Conservation (phyloP, 2,113 vertebrate species). For the Daubentonia madagascariensis region DNA sequence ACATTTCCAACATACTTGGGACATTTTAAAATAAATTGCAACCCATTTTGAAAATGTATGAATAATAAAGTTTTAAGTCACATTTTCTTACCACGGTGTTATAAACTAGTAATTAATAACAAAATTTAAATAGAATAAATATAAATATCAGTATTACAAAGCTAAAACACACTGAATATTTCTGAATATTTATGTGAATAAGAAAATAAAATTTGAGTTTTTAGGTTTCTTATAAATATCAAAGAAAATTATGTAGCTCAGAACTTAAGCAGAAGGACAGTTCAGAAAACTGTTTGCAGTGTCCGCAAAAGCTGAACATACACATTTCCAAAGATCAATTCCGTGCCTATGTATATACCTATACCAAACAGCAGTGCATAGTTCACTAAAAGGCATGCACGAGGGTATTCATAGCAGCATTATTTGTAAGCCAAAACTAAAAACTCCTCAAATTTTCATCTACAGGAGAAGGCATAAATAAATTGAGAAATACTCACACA, state of each 20-base stretch:
- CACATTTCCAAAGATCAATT: background rate
- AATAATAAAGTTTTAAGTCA: background rate
- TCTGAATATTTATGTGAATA: background rate
- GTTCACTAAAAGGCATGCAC: background rate
- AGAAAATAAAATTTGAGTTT: background rate
- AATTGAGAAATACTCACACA: background rate
- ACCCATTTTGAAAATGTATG: background rate
- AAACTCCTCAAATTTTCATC: background rate
- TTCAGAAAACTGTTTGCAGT: background rate
- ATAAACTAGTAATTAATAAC: background rate
- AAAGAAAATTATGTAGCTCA: background rate
- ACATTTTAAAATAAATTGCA: background rate
- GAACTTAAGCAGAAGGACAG: background rate
- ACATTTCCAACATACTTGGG: background rate
- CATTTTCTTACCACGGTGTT: background rate
- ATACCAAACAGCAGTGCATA: background rate
- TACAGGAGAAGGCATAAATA: background rate
- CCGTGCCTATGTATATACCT: rapidly evolving
- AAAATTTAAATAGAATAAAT: background rate
- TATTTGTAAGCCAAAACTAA: background rate
- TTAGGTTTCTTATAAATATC: background rate
- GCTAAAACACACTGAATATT: background rate
- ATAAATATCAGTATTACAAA: background rate
- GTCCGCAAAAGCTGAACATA: background rate
- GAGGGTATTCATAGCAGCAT: background rate